Percentiles rank a stretch among this genome's conserved stretches.
Evolutionary conservation across 2,113 vertebrate species (phyloP).

Genomic region (Tapirus terrestris): DNA sequence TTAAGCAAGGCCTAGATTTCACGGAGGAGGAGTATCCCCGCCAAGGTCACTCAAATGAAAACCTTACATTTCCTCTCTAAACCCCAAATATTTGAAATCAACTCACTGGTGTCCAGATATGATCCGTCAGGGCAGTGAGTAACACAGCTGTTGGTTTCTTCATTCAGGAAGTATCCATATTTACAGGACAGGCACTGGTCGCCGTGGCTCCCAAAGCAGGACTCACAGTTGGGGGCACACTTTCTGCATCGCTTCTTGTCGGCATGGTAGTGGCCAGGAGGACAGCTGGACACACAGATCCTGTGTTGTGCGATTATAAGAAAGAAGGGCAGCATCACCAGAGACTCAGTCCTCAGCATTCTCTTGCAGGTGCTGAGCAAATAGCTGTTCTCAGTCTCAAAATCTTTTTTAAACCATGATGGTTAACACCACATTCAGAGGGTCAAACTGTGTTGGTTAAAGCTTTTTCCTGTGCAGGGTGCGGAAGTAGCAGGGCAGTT

Average conservation of each 20-base stretch:
- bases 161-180: constrained; percentile 93
- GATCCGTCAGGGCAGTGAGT: constrained; percentile 92
- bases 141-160: constrained; percentile 93
- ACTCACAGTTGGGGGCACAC: constrained; percentile 95
- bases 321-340: constrained; percentile 15
- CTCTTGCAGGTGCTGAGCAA: background rate
- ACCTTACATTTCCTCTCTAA: constrained; percentile 36
- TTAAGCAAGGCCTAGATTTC: background rate
- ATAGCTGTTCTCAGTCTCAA: background rate
- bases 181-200: constrained; percentile 97
- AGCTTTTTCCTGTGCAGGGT: background rate
- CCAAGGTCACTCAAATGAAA: background rate
- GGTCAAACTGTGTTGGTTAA: background rate
- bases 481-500: background rate
- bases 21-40: background rate
- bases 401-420: background rate
- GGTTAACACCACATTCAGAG: background rate
- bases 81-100: constrained; percentile 53
- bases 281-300: constrained; percentile 96
- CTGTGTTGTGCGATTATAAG: constrained; percentile 83
- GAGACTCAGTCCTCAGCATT: background rate
- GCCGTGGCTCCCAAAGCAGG: constrained; percentile 94
- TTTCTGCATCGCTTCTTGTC: constrained; percentile 98
- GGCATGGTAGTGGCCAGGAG: constrained; percentile 95
- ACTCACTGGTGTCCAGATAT: constrained; percentile 93